A percentile compares a stretch with the other conserved stretches of the same genome.
phyloP scores from a whole-genome alignment of 2,888 invertebrate genomes.

The Lingula anatina region DNA sequence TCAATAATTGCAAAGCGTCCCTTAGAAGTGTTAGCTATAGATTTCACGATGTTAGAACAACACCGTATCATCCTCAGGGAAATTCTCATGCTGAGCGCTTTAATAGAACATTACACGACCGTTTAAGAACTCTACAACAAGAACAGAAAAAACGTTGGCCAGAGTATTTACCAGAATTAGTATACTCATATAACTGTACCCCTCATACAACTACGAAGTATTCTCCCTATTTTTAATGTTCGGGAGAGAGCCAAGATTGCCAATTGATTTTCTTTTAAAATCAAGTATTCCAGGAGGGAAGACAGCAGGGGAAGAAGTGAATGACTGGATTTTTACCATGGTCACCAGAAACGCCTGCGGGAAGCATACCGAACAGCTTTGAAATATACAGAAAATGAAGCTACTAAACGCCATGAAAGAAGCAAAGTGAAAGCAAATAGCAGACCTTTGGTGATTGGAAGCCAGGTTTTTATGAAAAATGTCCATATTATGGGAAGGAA shows the following conservation, averaged over 20 bases:
- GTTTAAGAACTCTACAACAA: not conserved
- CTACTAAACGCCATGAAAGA: no score
- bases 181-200: conserved; percentile 2
- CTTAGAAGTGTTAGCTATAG: not conserved
- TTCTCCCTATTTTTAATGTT: conserved; percentile 5
- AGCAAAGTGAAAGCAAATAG: no score
- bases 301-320: no score
- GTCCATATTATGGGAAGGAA: no score
- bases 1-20: no score
- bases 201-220: conserved; percentile 3
- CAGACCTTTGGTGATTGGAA: no score
- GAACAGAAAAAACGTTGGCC: conserved; percentile 2
- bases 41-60: conserved; percentile 4
- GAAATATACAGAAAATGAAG: no score
- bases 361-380: no score
- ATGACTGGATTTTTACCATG: no score
- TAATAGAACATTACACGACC: conserved; percentile 1
- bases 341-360: no score
- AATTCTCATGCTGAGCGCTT: conserved; percentile 11
- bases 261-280: not conserved
- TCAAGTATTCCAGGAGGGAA: no score
- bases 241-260: conserved; percentile 3
- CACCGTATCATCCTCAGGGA: conserved; percentile 11
- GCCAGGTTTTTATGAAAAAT: no score
- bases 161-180: not conserved